Evolutionary conservation across 35 echinoderm and acorn worm species (phyloP), one percentile per base, ranked within the genome.

Genomic region (Amphiura filiformis): DNA sequence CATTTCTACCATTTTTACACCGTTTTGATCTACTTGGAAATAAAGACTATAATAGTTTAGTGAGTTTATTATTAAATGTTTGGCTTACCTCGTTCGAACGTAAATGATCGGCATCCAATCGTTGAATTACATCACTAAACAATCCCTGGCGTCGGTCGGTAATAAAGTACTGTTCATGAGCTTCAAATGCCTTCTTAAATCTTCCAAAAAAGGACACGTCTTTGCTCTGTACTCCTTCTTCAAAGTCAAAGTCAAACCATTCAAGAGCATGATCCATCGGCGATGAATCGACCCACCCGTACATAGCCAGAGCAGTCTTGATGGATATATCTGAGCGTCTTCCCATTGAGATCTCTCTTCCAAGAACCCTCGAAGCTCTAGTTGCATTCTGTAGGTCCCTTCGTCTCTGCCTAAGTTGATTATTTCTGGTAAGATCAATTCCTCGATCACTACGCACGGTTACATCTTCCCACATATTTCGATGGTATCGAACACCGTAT

Each of bases 221-320:
- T 70, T 70, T 15, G 9, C 61, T 90, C 32, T 83, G 77, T 14
- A 39, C 88, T 26, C 80, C 82, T 75, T 84, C 84, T 78, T 90
- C 80, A 44, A 90, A 84, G 33, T 84, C 80, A 34, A 90, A 65
- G 38, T 84, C 44, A 44, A 90, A 82, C 40, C 34, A 90, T 76
- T 90, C 88, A 34, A 90, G 37, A 13, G 80, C 75, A 76, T 90
- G 57, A 32, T 90, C 79, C 3, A 78, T 37, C 7, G 88, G 88
- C 42, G 88, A 83, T 32, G 32, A 36, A n/a, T 56, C 79, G 0
- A 39, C 35, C 88, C 88, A 90, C 28, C 88, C 88, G 32, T 38
- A 44, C 64, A 90, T n/a, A 15, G 79, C 41, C 57, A 89, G 79
- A 41, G 80, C 41, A 7, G 80, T 36, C 5, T 65, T 30, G 0